phyloP scores from a whole-genome alignment of 2,113 vertebrate genomes.

The Brachyhypopomus gauderio region DNA sequence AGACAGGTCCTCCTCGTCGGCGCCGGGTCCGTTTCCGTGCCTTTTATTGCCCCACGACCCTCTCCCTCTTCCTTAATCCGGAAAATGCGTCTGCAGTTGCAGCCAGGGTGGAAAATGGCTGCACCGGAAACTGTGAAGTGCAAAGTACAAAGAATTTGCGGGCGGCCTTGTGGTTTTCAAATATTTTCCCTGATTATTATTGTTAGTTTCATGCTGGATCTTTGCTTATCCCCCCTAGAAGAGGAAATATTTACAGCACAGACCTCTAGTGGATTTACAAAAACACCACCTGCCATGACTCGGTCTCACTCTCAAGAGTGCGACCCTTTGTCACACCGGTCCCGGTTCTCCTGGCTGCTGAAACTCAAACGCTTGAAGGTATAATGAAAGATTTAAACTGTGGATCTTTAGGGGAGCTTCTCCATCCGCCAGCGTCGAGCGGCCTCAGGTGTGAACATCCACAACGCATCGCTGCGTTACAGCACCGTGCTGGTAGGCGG shows the following conservation, averaged over 20 bases:
- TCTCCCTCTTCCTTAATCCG: conserved; percentile 53
- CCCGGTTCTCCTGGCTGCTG: conserved; percentile 44
- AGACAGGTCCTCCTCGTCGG: conserved; percentile 50
- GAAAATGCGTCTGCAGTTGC: conserved; percentile 59
- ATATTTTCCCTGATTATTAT: conserved; percentile 36
- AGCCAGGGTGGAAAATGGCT: conserved; percentile 68
- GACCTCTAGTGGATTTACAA: conserved; percentile 36
- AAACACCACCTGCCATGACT: conserved; percentile 16
- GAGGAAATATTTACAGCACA: background rate
- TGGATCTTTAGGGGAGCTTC: conserved; percentile 35
- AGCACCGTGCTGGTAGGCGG: conserved; percentile 28
- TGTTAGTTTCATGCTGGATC: conserved; percentile 7
- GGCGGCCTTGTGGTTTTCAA: background rate
- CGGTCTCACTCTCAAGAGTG: conserved; percentile 38
- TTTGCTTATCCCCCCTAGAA: conserved; percentile 11
- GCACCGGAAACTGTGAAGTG: conserved; percentile 37
- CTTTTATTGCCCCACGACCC: conserved; percentile 19
- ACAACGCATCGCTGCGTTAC: no score
- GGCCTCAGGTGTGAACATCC: no score
- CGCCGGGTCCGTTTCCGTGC: conserved; percentile 58
- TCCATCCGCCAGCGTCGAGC: no score
- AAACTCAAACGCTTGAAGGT: conserved; percentile 51
- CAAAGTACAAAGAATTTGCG: conserved; percentile 16
- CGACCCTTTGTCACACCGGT: conserved; percentile 18
- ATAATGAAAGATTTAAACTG: conserved; percentile 38